Evolutionary conservation across 2,797 vertebrate species (phyloP).

Genomic region (Eidolon dupreanum): DNA sequence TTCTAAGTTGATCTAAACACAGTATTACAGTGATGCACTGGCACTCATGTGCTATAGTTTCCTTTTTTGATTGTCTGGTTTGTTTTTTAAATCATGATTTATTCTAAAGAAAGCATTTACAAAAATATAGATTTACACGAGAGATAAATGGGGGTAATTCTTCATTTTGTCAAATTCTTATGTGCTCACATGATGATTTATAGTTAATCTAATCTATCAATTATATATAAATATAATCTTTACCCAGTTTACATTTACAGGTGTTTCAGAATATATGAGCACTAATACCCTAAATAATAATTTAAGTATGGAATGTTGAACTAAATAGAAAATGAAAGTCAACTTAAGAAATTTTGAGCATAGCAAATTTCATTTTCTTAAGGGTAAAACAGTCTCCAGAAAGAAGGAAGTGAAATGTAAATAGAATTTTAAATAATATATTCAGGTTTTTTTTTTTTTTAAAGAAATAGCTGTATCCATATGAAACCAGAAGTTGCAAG

Average conservation of each 20-base stretch:
- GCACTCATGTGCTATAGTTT: background rate
- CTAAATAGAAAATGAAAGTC: conserved; percentile 14
- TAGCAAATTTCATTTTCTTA: background rate
- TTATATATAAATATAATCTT: background rate
- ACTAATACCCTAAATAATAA: background rate
- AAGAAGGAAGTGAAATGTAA: conserved; percentile 30
- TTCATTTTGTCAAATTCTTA: conserved; percentile 38
- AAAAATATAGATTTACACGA: background rate
- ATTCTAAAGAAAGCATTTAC: background rate
- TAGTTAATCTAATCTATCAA: background rate
- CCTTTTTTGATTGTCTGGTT: background rate
- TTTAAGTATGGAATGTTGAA: conserved; percentile 18
- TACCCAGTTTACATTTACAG: background rate
- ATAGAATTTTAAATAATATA: conserved; percentile 3
- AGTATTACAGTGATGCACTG: background rate
- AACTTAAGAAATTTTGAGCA: background rate
- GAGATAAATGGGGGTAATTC: background rate
- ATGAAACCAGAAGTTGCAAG: background rate
- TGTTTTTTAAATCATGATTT: background rate
- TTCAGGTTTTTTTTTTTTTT: background rate
- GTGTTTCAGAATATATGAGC: background rate
- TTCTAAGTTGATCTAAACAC: background rate
- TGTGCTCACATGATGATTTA: background rate
- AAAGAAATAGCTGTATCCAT: background rate
- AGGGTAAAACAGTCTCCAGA: background rate